Evolutionary conservation across 2,888 invertebrate genomes (phyloP).

Genomic region (Muschampia plurimacula): DNA sequence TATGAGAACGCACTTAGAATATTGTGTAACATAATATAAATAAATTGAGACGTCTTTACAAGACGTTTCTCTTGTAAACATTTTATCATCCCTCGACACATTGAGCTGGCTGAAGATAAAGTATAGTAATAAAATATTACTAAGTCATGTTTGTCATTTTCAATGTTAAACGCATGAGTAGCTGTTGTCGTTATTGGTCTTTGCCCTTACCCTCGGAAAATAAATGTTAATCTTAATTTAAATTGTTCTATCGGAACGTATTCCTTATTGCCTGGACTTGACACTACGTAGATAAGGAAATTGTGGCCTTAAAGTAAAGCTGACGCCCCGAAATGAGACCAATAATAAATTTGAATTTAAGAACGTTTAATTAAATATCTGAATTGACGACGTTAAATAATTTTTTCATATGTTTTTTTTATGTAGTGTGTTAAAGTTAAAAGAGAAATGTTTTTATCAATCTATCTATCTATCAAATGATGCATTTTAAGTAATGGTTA

Average conservation of each 20-base stretch:
- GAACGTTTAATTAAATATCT: slow-evolving; percentile 4
- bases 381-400: slow-evolving; percentile 4
- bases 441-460: too few relatives aligned
- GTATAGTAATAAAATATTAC: not conserved
- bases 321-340: not conserved
- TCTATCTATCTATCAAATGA: too few relatives aligned
- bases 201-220: not conserved
- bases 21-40: not conserved
- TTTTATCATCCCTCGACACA: not conserved
- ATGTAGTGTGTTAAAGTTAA: too few relatives aligned
- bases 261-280: not conserved
- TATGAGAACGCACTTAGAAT: not conserved
- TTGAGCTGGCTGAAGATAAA: not conserved
- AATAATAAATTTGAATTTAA: not conserved
- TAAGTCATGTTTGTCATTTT: not conserved
- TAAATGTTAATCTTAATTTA: too few relatives aligned
- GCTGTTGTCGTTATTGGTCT: not conserved
- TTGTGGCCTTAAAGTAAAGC: not conserved
- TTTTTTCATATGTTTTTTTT: too few relatives aligned
- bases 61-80: slow-evolving; percentile 14
- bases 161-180: not conserved
- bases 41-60: not conserved
- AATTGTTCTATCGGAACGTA: too few relatives aligned
- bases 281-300: not conserved
- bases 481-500: not conserved